Conservation (phyloP, 2,888 invertebrate genomes). For the Drosophila acutilabella region DNA sequence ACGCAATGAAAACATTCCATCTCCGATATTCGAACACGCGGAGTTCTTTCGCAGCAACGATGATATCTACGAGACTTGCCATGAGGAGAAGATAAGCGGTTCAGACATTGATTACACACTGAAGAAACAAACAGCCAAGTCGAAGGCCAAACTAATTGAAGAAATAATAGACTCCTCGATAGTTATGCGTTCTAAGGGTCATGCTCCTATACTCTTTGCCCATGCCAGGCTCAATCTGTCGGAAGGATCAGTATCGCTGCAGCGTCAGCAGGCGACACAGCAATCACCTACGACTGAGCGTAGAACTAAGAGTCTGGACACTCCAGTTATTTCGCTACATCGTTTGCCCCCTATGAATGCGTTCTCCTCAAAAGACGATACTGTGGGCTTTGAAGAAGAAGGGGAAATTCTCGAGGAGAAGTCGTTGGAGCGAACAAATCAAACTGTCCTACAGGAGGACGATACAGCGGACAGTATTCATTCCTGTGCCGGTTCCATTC, state of each 20-base stretch:
- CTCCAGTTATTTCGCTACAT: constrained; percentile 92
- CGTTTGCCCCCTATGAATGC: constrained; percentile 93
- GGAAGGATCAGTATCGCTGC: constrained; percentile 91
- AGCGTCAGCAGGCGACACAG: constrained; percentile 91
- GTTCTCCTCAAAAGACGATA: constrained; percentile 95
- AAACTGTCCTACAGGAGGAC: constrained; percentile 86
- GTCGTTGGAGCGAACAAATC: constrained; percentile 83
- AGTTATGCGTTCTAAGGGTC: constrained; percentile 89
- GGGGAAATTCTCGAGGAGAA: constrained; percentile 88
- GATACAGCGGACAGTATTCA: constrained; percentile 86
- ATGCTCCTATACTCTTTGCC: constrained; percentile 92
- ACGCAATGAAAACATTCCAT: constrained; percentile 88
- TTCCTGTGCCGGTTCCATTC: constrained; percentile 85
- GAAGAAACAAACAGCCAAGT: constrained; percentile 80
- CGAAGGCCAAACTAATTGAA: constrained; percentile 88
- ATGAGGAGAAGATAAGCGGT: constrained; percentile 86
- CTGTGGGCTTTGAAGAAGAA: constrained; percentile 91
- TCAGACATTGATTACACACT: constrained; percentile 86
- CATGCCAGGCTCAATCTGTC: constrained; percentile 92
- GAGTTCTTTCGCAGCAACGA: constrained; percentile 88
- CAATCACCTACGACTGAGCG: constrained; percentile 91
- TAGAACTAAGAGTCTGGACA: constrained; percentile 93
- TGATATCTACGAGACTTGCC: constrained; percentile 85
- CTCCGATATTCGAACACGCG: constrained; percentile 87
- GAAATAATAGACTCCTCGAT: constrained; percentile 89